Conservation (phyloP, 2,797 vertebrate species). For the Hypotaenidia philippensis region DNA sequence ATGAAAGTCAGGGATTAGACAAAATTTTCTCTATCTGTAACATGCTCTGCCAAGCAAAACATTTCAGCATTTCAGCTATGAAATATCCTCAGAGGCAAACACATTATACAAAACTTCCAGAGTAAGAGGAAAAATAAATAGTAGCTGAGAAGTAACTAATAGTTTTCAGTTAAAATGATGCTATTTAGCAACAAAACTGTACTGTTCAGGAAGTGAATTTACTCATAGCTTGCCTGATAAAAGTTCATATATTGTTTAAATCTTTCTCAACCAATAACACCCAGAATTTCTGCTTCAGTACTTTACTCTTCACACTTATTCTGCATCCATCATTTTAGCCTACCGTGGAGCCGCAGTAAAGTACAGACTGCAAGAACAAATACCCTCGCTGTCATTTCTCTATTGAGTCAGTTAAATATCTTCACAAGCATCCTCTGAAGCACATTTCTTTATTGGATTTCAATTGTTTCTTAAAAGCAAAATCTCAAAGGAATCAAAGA, state of each 20-base stretch:
- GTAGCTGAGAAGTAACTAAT: background rate
- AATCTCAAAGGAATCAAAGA: slow-evolving; percentile 69
- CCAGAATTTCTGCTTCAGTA: slow-evolving; percentile 55
- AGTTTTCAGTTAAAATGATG: background rate
- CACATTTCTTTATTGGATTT: slow-evolving; percentile 68
- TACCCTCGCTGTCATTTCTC: slow-evolving; percentile 53
- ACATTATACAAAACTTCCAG: background rate
- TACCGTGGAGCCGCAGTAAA: slow-evolving; percentile 5
- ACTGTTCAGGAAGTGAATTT: slow-evolving; percentile 16
- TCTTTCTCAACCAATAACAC: slow-evolving; percentile 35
- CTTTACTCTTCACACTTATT: slow-evolving; percentile 27
- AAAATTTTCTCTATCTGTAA: slow-evolving; percentile 41
- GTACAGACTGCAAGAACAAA: slow-evolving; percentile 45
- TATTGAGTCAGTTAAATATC: slow-evolving; percentile 72
- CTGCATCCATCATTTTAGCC: slow-evolving; percentile 31
- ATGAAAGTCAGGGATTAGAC: background rate
- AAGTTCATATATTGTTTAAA: slow-evolving; percentile 22
- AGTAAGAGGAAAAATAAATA: slow-evolving; percentile 3
- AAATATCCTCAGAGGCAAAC: slow-evolving; percentile 33
- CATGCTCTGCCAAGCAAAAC: slow-evolving; percentile 34
- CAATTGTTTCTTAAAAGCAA: slow-evolving; percentile 72
- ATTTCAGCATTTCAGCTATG: slow-evolving; percentile 28
- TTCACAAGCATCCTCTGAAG: slow-evolving; percentile 68
- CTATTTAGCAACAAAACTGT: background rate
- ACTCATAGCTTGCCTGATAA: background rate